Evolutionary conservation across 2,888 invertebrate genomes (phyloP).

Genomic region (Drosophila antonietae): DNA sequence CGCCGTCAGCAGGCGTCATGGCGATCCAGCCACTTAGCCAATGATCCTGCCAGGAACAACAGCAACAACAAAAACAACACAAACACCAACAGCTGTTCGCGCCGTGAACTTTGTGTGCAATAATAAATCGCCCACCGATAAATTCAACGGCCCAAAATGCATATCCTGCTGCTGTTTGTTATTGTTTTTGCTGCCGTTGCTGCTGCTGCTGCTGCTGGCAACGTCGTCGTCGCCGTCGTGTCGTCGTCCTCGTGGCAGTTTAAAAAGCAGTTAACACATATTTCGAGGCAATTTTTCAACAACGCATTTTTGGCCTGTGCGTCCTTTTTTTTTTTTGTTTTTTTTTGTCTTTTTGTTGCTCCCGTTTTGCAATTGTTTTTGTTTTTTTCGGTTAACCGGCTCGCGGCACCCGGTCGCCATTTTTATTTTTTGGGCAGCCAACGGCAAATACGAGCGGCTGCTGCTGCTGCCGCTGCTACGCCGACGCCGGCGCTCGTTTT

Average conservation of each 20-base stretch:
- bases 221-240: slow-evolving; percentile 58
- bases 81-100: slow-evolving; percentile 61
- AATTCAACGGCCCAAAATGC: slow-evolving; percentile 72
- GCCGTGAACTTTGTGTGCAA: slow-evolving; percentile 38
- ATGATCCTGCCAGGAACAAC: slow-evolving; percentile 65
- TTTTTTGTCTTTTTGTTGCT: slow-evolving; percentile 20
- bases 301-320: slow-evolving; percentile 75
- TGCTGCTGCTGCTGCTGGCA: slow-evolving; percentile 11
- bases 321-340: slow-evolving; percentile 33
- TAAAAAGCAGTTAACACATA: slow-evolving; percentile 84
- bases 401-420: slow-evolving; percentile 58
- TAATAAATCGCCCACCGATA: slow-evolving; percentile 71
- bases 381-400: slow-evolving; percentile 48
- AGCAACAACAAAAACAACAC: slow-evolving; percentile 25
- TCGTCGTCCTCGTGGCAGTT: slow-evolving; percentile 82
- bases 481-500: slow-evolving; percentile 59
- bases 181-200: slow-evolving; percentile 12
- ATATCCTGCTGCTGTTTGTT: slow-evolving; percentile 57
- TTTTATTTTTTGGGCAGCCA: slow-evolving; percentile 56
- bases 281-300: slow-evolving; percentile 83
- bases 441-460: slow-evolving; percentile 27
- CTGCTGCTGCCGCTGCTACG: slow-evolving; percentile 9
- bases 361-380: slow-evolving; percentile 18
- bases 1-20: slow-evolving; percentile 40
- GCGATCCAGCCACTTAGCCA: slow-evolving; percentile 72